Evolutionary conservation across 2,797 vertebrate species (phyloP).

Genomic region (Tragelaphus oryx): DNA sequence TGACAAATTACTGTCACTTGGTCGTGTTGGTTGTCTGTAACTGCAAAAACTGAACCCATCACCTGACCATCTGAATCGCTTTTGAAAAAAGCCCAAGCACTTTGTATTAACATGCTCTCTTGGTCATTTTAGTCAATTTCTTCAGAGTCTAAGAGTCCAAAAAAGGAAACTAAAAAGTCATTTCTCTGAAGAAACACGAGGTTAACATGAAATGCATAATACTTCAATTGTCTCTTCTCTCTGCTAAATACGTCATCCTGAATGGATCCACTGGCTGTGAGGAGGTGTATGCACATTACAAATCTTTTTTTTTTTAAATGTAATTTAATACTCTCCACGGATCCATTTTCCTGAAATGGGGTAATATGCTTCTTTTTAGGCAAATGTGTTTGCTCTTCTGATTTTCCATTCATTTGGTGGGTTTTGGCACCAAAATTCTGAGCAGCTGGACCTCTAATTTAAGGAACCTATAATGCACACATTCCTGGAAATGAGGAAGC

Average conservation of each 20-base stretch:
- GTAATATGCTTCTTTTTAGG: background rate
- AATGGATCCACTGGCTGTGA: background rate
- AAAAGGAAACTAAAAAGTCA: background rate
- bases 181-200: conserved; percentile 2
- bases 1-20: background rate
- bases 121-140: background rate
- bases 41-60: background rate
- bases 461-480: background rate
- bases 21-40: background rate
- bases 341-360: background rate
- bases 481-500: background rate
- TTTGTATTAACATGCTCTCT: background rate
- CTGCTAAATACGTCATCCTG: background rate
- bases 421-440: background rate
- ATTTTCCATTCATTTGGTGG: background rate
- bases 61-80: background rate
- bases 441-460: background rate
- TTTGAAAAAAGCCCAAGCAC: background rate
- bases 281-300: background rate
- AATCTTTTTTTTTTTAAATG: conserved; percentile 1
- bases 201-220: background rate
- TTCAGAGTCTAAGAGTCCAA: background rate
- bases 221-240: background rate
- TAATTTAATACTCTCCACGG: background rate
- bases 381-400: background rate